Percentiles rank a stretch among this genome's conserved stretches.
phyloP scores from a whole-genome alignment of 1,140 invertebrate species.

The Drosophila malerkotliana region DNA sequence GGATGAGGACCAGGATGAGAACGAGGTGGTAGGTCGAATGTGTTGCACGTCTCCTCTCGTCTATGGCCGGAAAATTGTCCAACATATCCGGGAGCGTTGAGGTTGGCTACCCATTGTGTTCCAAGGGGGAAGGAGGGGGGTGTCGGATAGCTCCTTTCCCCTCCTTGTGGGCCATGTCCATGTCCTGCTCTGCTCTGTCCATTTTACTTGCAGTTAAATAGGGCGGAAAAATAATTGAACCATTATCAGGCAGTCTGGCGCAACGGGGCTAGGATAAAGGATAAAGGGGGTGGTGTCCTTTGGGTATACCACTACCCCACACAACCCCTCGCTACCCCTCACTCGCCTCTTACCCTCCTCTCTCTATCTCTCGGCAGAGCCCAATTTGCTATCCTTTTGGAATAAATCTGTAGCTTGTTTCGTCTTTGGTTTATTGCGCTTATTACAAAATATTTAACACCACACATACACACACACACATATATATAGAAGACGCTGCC shows the following conservation, averaged over 20 bases:
- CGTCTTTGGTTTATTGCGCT: conserved; percentile 58
- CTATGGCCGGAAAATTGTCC: conserved; percentile 73
- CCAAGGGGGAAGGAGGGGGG: too few relatives aligned
- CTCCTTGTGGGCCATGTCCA: neutral
- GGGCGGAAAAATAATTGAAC: conserved; percentile 83
- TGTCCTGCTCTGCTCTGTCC: conserved; percentile 32
- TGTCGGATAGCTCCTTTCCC: too few relatives aligned
- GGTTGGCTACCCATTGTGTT: conserved; percentile 52
- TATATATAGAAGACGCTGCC: neutral
- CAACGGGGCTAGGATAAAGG: neutral
- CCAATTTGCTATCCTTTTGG: conserved; percentile 13
- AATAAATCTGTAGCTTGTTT: conserved; percentile 46
- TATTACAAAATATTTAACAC: conserved; percentile 67
- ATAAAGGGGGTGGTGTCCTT: neutral
- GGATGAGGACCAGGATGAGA: too few relatives aligned
- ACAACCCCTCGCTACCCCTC: neutral
- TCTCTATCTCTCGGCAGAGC: neutral
- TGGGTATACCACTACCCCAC: neutral
- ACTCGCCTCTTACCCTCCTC: neutral
- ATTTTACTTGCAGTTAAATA: conserved; percentile 77
- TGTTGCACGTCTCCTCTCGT: conserved; percentile 55
- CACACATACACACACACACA: neutral
- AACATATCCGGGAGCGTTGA: conserved; percentile 70
- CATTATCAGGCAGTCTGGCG: conserved; percentile 71
- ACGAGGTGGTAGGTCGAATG: conserved; percentile 19